Percentiles rank a stretch among this genome's conserved stretches.
phyloP scores from a whole-genome alignment of 2,888 invertebrate genomes.

The Lycia hirtaria region DNA sequence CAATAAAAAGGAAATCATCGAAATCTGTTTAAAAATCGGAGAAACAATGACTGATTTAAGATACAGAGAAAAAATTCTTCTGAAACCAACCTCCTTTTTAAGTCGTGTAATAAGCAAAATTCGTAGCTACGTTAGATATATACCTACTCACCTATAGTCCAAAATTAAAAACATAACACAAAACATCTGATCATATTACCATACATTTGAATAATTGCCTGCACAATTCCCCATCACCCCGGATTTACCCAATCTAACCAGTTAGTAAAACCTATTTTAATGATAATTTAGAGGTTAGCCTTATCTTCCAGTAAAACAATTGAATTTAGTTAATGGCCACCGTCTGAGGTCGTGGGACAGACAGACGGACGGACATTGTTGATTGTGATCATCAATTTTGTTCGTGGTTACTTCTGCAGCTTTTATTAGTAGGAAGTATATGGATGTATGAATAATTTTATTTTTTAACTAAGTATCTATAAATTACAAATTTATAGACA shows the following conservation, averaged over 20 bases:
- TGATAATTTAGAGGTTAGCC: conserved; percentile 57
- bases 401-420: conserved; percentile 63
- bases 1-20: too few relatives aligned
- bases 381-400: conserved; percentile 77
- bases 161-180: neutral
- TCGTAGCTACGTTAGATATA: too few relatives aligned
- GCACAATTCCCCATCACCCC: conserved; percentile 25
- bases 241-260: conserved; percentile 32
- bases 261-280: conserved; percentile 52
- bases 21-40: too few relatives aligned
- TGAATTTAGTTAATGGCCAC: conserved; percentile 60
- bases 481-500: too few relatives aligned
- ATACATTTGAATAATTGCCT: conserved; percentile 29
- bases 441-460: conserved; percentile 29
- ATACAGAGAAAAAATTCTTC: too few relatives aligned
- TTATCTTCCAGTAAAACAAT: conserved; percentile 58
- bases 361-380: conserved; percentile 52
- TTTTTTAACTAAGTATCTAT: too few relatives aligned
- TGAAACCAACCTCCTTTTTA: too few relatives aligned
- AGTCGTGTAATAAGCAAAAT: too few relatives aligned
- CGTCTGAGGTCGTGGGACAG: conserved; percentile 77
- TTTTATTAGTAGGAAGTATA: conserved; percentile 54
- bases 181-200: conserved; percentile 15
- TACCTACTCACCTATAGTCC: too few relatives aligned
- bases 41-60: too few relatives aligned